Percentiles rank a stretch among this genome's conserved stretches.
Conservation (phyloP, 2,888 invertebrate species). For the Koerneria pararmatus region DNA sequence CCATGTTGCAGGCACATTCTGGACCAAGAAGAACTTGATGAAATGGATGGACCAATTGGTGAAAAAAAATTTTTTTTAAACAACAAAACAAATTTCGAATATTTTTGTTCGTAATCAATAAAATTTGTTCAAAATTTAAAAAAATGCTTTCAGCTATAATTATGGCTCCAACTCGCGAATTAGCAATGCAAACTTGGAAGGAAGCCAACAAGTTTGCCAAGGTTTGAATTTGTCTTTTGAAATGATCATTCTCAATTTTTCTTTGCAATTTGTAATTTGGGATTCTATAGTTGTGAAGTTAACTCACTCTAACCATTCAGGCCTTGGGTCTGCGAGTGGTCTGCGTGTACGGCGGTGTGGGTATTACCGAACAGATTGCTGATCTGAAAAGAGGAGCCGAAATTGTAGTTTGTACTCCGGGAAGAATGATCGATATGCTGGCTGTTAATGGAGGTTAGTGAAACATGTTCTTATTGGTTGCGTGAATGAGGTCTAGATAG, state of each 20-base stretch:
- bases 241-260: too few species aligned
- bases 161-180: conserved; percentile 94
- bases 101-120: too few species aligned
- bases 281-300: too few species aligned
- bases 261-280: background rate
- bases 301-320: too few species aligned
- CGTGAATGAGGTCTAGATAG: background rate
- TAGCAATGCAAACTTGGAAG: conserved; percentile 96
- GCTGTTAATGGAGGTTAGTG: conserved; percentile 84
- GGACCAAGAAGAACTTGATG: conserved; percentile 87
- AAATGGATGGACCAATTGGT: conserved; percentile 90
- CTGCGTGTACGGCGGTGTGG: conserved; percentile 97
- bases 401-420: conserved; percentile 97
- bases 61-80: conserved; percentile 29
- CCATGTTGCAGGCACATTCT: conserved; percentile 91
- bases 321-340: conserved; percentile 74
- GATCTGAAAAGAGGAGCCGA: conserved; percentile 93
- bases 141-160: conserved; percentile 72
- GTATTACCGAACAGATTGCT: conserved; percentile 90
- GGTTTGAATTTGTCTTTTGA: conserved; percentile 21
- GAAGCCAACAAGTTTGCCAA: conserved; percentile 93
- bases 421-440: conserved; percentile 98
- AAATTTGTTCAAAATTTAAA: background rate
- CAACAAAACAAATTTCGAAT: background rate
- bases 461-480: conserved; percentile 15